These are phyloP conservation scores for Megaceryle alcyon DNA, from an alignment of 2,797 vertebrate species.

Conservation along the genomic window DNA sequence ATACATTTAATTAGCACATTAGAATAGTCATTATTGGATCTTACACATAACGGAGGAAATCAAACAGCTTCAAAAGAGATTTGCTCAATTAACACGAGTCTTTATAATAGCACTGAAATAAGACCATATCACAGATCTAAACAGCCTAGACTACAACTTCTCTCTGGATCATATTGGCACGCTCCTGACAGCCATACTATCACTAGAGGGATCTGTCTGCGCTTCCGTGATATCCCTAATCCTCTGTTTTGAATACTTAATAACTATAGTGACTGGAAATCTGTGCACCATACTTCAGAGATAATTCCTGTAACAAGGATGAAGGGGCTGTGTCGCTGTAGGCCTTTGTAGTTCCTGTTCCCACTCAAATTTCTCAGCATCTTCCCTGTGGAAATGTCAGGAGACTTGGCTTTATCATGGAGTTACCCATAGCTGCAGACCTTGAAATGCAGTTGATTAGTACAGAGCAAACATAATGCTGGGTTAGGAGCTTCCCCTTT, in stretches of 20 bases:
- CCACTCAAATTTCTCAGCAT: background rate
- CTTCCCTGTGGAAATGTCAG: background rate
- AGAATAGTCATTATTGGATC: constrained; percentile 35
- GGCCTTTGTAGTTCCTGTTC: background rate
- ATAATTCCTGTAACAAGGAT: background rate
- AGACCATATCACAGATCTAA: constrained; percentile 12
- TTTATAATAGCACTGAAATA: constrained; percentile 3
- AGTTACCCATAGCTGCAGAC: background rate
- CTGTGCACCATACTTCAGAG: background rate
- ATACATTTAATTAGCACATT: constrained; percentile 62
- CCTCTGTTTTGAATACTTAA: constrained; percentile 32
- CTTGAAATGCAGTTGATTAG: background rate
- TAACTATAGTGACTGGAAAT: background rate
- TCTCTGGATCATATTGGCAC: background rate
- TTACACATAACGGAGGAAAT: background rate
- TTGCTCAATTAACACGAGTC: constrained; percentile 49
- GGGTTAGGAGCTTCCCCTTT: background rate
- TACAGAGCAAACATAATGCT: fast-evolving
- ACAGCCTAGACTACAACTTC: constrained; percentile 7
- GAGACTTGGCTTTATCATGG: background rate
- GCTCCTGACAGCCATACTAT: background rate
- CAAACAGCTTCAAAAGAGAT: constrained; percentile 50
- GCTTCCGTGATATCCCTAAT: constrained; percentile 26
- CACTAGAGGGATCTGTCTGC: constrained; percentile 21
- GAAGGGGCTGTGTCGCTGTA: background rate